phyloP scores from a whole-genome alignment of 2,797 vertebrate species.

The Sebastes kiyomatsui region DNA sequence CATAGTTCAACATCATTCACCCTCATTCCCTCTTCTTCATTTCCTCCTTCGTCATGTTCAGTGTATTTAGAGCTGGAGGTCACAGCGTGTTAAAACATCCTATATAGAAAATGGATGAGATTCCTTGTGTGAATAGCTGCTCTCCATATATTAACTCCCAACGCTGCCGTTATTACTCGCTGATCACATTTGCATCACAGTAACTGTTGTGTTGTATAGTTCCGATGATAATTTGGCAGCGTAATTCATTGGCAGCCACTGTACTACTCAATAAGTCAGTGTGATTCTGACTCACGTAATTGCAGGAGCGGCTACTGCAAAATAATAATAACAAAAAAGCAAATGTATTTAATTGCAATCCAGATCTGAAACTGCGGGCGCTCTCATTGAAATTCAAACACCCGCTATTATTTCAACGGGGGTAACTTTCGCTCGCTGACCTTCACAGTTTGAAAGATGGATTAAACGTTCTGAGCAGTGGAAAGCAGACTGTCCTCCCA shows the following conservation, averaged over 20 bases:
- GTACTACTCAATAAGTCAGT: constrained; percentile 37
- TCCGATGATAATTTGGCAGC: constrained; percentile 19
- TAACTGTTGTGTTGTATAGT: constrained; percentile 10
- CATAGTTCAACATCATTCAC: constrained; percentile 57
- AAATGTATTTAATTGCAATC: constrained; percentile 56
- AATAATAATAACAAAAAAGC: constrained; percentile 21
- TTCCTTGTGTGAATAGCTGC: background rate
- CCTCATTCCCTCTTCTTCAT: constrained; percentile 25
- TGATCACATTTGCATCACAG: constrained; percentile 5
- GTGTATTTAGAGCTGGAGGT: constrained; percentile 36
- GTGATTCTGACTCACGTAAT: constrained; percentile 31
- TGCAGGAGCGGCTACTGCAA: constrained; percentile 1
- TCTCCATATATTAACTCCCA: background rate
- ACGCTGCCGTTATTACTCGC: background rate
- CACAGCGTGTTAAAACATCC: constrained; percentile 19
- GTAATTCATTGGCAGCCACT: constrained; percentile 24
- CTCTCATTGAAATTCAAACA: constrained; percentile 70
- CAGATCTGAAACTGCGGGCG: constrained; percentile 31
- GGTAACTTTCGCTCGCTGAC: constrained; percentile 75
- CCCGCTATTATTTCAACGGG: constrained; percentile 67
- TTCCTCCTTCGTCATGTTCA: constrained; percentile 11
- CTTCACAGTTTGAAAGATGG: constrained; percentile 84
- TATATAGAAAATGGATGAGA: background rate
- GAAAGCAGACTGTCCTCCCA: constrained; percentile 80
- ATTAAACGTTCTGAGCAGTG: constrained; percentile 78